Conservation (phyloP, 1,140 invertebrate genomes). For the Drosophila ogumai region DNA sequence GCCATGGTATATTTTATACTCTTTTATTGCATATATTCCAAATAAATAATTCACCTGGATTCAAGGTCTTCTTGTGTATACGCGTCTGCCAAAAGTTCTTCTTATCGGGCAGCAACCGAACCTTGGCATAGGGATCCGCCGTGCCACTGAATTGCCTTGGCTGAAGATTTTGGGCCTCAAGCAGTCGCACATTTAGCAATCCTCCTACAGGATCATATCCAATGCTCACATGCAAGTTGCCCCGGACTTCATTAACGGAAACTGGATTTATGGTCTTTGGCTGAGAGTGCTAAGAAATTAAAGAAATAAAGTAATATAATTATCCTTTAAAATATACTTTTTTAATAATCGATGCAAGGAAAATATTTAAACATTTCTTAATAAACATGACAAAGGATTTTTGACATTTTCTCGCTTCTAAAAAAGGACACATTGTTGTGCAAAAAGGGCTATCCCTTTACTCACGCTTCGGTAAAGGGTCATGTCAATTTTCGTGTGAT, state of each 20-base stretch:
- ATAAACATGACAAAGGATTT: not conserved
- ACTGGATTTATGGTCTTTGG: conserved; percentile 54
- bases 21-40: no score
- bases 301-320: not conserved
- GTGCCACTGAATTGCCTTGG: conserved; percentile 87
- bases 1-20: not conserved
- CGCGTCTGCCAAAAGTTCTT: conserved; percentile 88
- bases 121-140: conserved; percentile 87
- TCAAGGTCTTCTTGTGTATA: conserved; percentile 88
- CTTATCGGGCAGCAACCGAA: conserved; percentile 87
- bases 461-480: conserved; percentile 85
- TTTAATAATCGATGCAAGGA: not conserved
- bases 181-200: conserved; percentile 85
- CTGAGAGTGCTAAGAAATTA: conserved; percentile 64
- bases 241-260: conserved; percentile 83
- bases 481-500: conserved; percentile 87
- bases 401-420: not conserved
- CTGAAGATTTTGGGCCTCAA: conserved; percentile 87
- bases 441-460: not conserved
- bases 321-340: not conserved
- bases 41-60: conserved; percentile 85
- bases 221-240: conserved; percentile 86
- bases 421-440: not conserved
- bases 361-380: not conserved
- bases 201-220: conserved; percentile 85